Conservation (phyloP, 2,888 invertebrate genomes). For the Standfussiana lucernea region DNA sequence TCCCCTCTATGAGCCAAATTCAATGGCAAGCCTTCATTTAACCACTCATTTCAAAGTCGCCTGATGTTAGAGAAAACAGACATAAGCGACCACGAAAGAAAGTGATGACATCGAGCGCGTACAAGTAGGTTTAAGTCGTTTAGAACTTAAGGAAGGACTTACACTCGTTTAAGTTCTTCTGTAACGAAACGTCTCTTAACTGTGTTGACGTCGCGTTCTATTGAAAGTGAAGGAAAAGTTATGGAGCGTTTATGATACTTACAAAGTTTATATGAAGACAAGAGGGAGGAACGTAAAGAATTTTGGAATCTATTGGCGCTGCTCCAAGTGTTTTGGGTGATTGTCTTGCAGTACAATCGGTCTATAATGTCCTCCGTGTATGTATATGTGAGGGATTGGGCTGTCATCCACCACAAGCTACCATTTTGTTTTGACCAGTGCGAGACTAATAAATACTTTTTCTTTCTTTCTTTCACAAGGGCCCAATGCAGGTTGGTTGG, state of each 20-base stretch:
- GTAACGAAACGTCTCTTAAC: slow-evolving; percentile 19
- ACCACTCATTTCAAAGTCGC: neutral
- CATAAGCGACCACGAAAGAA: slow-evolving; percentile 32
- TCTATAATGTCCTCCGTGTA: neutral
- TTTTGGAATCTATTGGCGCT: slow-evolving; percentile 7
- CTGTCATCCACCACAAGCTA: neutral
- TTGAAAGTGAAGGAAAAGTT: slow-evolving; percentile 31
- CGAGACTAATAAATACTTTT: too few species aligned
- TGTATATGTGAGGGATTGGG: neutral
- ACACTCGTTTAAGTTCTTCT: slow-evolving; percentile 10
- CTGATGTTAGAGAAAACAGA: neutral
- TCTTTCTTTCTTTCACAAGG: too few species aligned
- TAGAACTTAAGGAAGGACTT: slow-evolving; percentile 7
- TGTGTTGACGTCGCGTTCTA: slow-evolving; percentile 15
- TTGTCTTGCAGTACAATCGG: neutral
- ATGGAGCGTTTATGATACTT: slow-evolving; percentile 16
- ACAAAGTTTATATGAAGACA: slow-evolving; percentile 31
- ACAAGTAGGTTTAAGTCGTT: slow-evolving; percentile 20
- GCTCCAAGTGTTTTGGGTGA: neutral
- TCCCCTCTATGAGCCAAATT: neutral
- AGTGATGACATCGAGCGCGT: slow-evolving; percentile 43
- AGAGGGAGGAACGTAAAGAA: neutral
- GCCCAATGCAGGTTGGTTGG: neutral
- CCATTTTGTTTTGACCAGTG: too few species aligned
- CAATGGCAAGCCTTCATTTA: neutral